Percentiles rank a stretch among this genome's conserved stretches.
phyloP scores from a whole-genome alignment of 1,140 invertebrate species.

The Cydia fagiglandana region DNA sequence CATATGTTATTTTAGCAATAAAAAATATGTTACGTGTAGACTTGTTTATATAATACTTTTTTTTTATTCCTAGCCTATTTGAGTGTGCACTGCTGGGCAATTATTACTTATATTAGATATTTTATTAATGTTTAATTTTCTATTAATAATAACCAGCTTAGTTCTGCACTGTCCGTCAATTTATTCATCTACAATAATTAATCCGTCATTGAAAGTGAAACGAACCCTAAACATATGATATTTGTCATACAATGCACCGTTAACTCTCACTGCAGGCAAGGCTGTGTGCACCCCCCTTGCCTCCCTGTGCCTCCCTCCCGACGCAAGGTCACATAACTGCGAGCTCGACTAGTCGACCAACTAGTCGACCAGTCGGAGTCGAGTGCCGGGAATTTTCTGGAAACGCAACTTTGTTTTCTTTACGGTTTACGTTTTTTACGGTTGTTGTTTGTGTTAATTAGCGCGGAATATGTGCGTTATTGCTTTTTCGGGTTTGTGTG shows the following conservation, averaged over 20 bases:
- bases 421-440: not conserved
- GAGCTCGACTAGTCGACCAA: not conserved
- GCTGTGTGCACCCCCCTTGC: not conserved
- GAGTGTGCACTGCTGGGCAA: too few species aligned
- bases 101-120: too few species aligned
- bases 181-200: not conserved
- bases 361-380: slow-evolving; percentile 9
- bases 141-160: too few species aligned
- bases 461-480: not conserved
- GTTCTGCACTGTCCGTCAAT: not conserved
- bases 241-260: slow-evolving; percentile 4
- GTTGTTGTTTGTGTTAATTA: too few species aligned
- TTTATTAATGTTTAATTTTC: too few species aligned
- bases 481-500: not conserved
- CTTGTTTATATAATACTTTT: too few species aligned
- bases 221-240: slow-evolving; percentile 13
- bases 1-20: too few species aligned
- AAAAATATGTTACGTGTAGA: too few species aligned
- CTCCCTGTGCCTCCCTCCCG: not conserved
- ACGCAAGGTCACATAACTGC: slow-evolving; percentile 28
- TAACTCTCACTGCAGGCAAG: slow-evolving; percentile 17
- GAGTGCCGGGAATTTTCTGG: slow-evolving; percentile 9
- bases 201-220: slow-evolving; percentile 15
- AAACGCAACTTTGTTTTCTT: not conserved
- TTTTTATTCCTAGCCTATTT: too few species aligned